A percentile compares a stretch with the other conserved stretches of the same genome.
These are phyloP conservation scores for Harpagoxenus sublaevis DNA, from an alignment of 2,888 invertebrate genomes.

Conservation along the genomic window DNA sequence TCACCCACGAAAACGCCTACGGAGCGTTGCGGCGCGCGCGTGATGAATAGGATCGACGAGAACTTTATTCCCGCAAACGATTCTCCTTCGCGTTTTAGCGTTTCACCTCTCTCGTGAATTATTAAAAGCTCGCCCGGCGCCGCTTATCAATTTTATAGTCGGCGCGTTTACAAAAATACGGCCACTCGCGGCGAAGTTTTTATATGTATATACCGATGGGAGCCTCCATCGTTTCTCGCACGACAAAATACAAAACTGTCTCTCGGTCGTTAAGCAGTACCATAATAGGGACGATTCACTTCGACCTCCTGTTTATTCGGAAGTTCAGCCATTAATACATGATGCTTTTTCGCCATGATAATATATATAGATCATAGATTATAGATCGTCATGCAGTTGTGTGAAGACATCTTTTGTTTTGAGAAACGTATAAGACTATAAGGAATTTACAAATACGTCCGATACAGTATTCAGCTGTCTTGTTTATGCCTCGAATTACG, in stretches of 20 bases:
- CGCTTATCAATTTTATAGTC: slow-evolving; percentile 45
- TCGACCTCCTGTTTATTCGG: slow-evolving; percentile 2
- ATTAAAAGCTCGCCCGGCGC: slow-evolving; percentile 35
- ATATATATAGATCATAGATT: background rate
- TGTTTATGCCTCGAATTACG: background rate
- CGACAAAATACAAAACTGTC: slow-evolving; percentile 17
- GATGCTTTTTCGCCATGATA: background rate
- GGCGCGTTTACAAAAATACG: slow-evolving; percentile 32
- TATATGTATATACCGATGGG: background rate
- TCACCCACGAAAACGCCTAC: slow-evolving; percentile 68
- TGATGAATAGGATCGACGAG: slow-evolving; percentile 72
- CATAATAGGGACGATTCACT: background rate
- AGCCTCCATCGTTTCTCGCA: background rate
- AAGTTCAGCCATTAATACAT: background rate
- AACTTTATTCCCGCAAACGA: slow-evolving; percentile 68
- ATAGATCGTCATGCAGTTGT: background rate
- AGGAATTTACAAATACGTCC: background rate
- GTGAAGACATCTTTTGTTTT: background rate
- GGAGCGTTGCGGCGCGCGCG: slow-evolving; percentile 53
- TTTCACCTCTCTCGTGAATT: slow-evolving; percentile 54
- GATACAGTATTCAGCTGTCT: background rate
- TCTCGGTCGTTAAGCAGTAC: slow-evolving; percentile 1
- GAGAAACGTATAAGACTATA: too few species aligned
- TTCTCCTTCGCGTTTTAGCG: slow-evolving; percentile 53
- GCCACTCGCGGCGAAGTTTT: slow-evolving; percentile 6